Percentiles rank a stretch among this genome's conserved stretches.
These are phyloP conservation scores for Coracopsis vasa DNA, from an alignment of 2,113 vertebrate genomes.

Conservation along the genomic window DNA sequence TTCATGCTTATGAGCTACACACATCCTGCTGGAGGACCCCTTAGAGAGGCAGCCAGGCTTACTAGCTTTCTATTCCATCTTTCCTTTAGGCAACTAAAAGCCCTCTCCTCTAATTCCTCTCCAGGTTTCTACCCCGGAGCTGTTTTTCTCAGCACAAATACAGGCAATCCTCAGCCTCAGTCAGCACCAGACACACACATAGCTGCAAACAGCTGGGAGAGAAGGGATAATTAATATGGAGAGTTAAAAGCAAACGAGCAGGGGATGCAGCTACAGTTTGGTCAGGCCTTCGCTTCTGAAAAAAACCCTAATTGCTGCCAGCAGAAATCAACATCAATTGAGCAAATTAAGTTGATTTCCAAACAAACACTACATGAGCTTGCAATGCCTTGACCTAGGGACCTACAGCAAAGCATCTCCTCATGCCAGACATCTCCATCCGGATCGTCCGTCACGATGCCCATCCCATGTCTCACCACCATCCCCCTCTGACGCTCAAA, in stretches of 20 bases:
- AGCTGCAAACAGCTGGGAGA: not conserved
- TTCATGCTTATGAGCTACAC: accelerated
- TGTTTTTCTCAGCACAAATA: not conserved
- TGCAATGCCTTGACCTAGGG: not conserved
- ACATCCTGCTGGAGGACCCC: accelerated
- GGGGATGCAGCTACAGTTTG: not conserved
- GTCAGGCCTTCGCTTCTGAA: accelerated
- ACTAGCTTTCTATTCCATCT: not conserved
- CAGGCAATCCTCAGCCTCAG: not conserved
- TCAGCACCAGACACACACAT: not conserved
- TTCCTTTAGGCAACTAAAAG: not conserved
- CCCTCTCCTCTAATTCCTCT: not conserved
- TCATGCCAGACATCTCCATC: not conserved
- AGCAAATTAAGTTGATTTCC: not conserved
- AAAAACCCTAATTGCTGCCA: not conserved
- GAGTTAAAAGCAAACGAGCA: accelerated
- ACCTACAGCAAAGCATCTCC: not conserved
- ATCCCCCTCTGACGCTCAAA: not conserved
- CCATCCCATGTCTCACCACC: accelerated
- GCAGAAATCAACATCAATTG: constrained; percentile 1
- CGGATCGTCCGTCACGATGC: accelerated
- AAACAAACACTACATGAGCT: not conserved
- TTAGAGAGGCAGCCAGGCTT: not conserved
- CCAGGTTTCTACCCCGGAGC: not conserved
- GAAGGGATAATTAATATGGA: not conserved